These are phyloP conservation scores for Zaprionus africanus DNA, from an alignment of 1,140 invertebrate genomes.

Conservation along the genomic window DNA sequence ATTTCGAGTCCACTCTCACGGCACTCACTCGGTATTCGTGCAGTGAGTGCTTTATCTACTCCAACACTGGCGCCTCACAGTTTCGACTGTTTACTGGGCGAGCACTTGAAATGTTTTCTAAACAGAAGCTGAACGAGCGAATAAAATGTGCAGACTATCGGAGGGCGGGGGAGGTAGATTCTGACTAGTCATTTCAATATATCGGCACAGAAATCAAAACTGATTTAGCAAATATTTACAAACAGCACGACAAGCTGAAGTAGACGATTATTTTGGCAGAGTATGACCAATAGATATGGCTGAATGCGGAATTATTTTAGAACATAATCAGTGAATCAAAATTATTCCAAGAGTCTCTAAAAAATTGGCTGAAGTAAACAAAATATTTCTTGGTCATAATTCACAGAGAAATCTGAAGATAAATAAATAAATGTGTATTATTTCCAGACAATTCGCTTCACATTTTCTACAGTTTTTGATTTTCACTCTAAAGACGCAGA, in stretches of 20 bases:
- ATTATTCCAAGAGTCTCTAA: not conserved
- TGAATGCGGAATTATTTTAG: not conserved
- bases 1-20: not conserved
- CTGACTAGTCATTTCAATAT: not conserved
- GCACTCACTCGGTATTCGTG: constrained; percentile 18
- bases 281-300: not conserved
- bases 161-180: not conserved
- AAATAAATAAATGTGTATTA: not conserved
- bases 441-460: not conserved
- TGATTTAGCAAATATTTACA: constrained; percentile 25
- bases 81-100: constrained; percentile 58
- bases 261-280: not conserved
- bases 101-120: constrained; percentile 69
- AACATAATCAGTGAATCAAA: not conserved
- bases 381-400: not conserved
- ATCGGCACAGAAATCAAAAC: not conserved
- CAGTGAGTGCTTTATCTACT: constrained; percentile 1
- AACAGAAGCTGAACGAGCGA: constrained; percentile 25
- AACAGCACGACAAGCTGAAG: constrained; percentile 15
- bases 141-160: not conserved
- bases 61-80: constrained; percentile 18
- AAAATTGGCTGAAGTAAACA: not conserved
- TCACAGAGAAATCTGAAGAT: not conserved
- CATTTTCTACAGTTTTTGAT: not conserved
- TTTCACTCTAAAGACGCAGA: not conserved